These are phyloP conservation scores for Nebria salina DNA, from an alignment of 2,888 invertebrate genomes.

Conservation along the genomic window DNA sequence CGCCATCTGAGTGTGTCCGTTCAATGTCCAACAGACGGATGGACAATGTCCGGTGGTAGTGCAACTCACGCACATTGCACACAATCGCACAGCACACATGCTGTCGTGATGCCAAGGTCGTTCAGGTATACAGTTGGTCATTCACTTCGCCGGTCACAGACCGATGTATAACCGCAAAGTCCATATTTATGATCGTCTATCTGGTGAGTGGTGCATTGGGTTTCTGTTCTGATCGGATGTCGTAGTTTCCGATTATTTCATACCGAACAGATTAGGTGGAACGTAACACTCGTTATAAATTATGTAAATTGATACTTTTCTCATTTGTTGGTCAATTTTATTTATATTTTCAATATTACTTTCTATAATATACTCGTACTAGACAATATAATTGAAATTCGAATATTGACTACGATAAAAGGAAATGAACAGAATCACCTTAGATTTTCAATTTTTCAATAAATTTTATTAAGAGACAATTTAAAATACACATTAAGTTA, in stretches of 20 bases:
- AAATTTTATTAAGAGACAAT: too few species aligned
- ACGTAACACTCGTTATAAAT: too few species aligned
- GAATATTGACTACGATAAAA: too few species aligned
- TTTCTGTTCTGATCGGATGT: background rate
- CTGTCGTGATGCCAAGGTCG: slow-evolving; percentile 33
- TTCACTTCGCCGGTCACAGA: slow-evolving; percentile 40
- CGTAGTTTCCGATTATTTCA: background rate
- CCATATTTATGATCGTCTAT: background rate
- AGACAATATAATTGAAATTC: too few species aligned
- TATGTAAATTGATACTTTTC: too few species aligned
- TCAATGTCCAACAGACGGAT: background rate
- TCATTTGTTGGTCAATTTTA: too few species aligned
- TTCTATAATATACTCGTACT: too few species aligned
- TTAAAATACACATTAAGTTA: too few species aligned
- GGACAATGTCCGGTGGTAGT: slow-evolving; percentile 22
- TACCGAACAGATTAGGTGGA: background rate
- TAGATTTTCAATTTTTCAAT: too few species aligned
- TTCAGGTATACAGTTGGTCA: slow-evolving; percentile 42
- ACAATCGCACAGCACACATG: slow-evolving; percentile 18
- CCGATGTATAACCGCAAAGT: slow-evolving; percentile 7
- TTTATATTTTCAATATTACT: too few species aligned
- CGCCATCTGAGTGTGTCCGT: background rate
- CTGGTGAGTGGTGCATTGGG: background rate
- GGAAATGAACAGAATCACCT: too few species aligned
- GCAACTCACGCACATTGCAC: slow-evolving; percentile 27